Evolutionary conservation across 2,113 vertebrate genomes (phyloP).

Genomic region (Paradisaea rubra): DNA sequence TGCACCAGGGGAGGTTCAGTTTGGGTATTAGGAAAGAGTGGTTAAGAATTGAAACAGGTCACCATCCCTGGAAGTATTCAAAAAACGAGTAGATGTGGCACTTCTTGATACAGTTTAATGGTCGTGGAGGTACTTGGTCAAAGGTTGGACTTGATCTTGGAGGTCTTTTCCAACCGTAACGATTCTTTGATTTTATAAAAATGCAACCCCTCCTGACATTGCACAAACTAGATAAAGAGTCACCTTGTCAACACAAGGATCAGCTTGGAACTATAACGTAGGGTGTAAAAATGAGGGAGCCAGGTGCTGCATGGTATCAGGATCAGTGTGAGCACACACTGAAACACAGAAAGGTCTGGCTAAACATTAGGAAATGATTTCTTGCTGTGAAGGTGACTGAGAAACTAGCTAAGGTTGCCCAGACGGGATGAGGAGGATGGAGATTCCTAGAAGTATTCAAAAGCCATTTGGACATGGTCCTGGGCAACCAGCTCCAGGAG

Average conservation of each 20-base stretch:
- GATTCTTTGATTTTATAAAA: neutral
- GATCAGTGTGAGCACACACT: neutral
- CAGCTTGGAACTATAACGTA: neutral
- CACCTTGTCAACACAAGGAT: neutral
- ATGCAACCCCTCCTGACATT: neutral
- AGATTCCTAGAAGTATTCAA: neutral
- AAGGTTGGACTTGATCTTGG: neutral
- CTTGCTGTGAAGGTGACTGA: neutral
- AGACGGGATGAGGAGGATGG: neutral
- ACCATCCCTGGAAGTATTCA: neutral
- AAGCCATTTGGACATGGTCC: neutral
- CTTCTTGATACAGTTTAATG: neutral
- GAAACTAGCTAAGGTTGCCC: neutral
- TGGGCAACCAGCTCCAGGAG: neutral
- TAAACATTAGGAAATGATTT: neutral
- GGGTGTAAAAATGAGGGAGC: neutral
- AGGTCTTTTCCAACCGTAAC: neutral
- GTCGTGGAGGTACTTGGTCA: neutral
- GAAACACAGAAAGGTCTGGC: neutral
- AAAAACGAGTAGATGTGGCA: neutral
- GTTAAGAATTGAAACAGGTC: neutral
- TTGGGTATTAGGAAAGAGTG: neutral
- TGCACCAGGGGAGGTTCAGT: neutral
- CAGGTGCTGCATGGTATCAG: neutral
- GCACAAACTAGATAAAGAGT: neutral